Evolutionary conservation across 2,888 invertebrate genomes (phyloP).

Genomic region (Penaeus monodon): DNA sequence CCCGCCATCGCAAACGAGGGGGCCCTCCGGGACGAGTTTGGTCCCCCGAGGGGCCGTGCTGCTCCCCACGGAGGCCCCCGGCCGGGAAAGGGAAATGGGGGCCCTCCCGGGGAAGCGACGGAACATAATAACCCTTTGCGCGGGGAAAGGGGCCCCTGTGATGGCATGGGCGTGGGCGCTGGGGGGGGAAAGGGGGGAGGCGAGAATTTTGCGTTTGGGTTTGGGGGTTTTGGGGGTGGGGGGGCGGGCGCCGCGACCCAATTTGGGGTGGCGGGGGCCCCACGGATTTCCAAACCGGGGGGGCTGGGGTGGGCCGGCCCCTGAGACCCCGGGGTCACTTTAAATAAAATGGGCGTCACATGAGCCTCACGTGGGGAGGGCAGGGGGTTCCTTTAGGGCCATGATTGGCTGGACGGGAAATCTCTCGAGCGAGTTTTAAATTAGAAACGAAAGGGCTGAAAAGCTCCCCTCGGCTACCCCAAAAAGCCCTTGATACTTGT

Average conservation of each 20-base stretch:
- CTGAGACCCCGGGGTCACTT: slow-evolving; percentile 42
- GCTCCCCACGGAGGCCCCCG: not conserved
- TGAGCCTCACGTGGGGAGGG: slow-evolving; percentile 39
- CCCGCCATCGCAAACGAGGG: slow-evolving; percentile 1
- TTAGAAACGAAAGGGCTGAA: too few species aligned
- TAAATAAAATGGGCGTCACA: slow-evolving; percentile 47
- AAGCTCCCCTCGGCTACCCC: not conserved
- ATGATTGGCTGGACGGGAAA: too few species aligned
- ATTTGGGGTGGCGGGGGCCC: slow-evolving; percentile 26
- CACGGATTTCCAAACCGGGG: slow-evolving; percentile 47
- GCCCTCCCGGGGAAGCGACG: slow-evolving; percentile 10
- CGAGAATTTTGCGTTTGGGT: slow-evolving; percentile 37
- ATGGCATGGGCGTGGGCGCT: not conserved
- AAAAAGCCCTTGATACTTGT: not conserved
- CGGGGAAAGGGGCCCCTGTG: not conserved
- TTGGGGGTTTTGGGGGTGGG: slow-evolving; percentile 43
- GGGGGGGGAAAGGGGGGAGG: slow-evolving; percentile 10
- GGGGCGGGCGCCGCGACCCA: slow-evolving; percentile 36
- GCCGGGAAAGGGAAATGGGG: too few species aligned
- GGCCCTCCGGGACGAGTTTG: not conserved
- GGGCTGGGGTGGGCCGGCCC: slow-evolving; percentile 40
- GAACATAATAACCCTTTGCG: not conserved
- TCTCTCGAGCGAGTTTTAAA: too few species aligned
- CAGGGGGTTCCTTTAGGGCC: not conserved
- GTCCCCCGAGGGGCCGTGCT: not conserved